Percentiles rank a stretch among this genome's conserved stretches.
phyloP scores from a whole-genome alignment of 2,113 vertebrate species.

The Dicentrarchus labrax region DNA sequence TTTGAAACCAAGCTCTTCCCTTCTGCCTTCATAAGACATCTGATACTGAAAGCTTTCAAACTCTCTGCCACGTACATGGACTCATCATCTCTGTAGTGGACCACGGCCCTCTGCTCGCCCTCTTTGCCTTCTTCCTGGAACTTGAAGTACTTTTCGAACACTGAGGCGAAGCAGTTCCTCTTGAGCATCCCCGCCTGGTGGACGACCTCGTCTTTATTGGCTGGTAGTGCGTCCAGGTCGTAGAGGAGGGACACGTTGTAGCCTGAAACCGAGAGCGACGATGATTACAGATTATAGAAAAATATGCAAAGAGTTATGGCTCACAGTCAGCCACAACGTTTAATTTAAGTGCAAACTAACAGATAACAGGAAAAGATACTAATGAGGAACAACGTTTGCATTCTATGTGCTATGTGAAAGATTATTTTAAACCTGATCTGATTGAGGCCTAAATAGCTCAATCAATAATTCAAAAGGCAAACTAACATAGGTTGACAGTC shows the following conservation, averaged over 20 bases:
- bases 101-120: slow-evolving; percentile 94
- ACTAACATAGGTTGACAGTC: background rate
- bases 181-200: slow-evolving; percentile 97
- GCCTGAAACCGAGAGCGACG: slow-evolving; percentile 37
- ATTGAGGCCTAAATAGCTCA: background rate
- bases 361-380: background rate
- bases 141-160: slow-evolving; percentile 99
- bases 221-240: slow-evolving; percentile 92
- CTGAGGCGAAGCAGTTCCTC: slow-evolving; percentile 97
- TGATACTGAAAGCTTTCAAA: background rate
- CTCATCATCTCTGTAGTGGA: slow-evolving; percentile 98
- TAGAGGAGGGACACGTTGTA: slow-evolving; percentile 81
- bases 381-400: slow-evolving; percentile 11
- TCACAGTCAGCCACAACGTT: rapidly evolving
- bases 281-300: background rate
- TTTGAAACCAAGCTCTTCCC: too few species aligned
- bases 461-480: background rate
- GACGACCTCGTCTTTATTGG: slow-evolving; percentile 90
- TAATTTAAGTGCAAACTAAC: background rate
- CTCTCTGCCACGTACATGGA: slow-evolving; percentile 89
- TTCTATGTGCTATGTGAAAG: background rate
- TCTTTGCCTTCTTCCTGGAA: slow-evolving; percentile 98
- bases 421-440: background rate
- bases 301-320: background rate
- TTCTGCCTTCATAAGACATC: too few species aligned